Evolutionary conservation across 1,140 invertebrate species (phyloP).

Genomic region (Bombus turneri): DNA sequence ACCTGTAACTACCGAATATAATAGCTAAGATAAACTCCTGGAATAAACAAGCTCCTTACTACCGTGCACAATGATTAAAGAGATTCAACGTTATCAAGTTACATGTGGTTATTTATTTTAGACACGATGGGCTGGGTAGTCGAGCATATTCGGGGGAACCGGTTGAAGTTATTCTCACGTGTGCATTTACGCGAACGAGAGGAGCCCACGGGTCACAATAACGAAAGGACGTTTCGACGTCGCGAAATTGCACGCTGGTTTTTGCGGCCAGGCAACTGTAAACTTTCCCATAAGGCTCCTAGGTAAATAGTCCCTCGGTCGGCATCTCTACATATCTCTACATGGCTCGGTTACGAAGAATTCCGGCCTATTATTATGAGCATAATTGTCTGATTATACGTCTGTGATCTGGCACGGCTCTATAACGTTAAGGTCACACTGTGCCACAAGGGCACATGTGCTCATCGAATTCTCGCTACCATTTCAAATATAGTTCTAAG

Average conservation of each 20-base stretch:
- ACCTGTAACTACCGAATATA: not conserved
- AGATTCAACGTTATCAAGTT: slow-evolving; percentile 4
- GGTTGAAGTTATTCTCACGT: slow-evolving; percentile 25
- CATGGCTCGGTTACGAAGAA: slow-evolving; percentile 49
- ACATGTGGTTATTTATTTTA: not conserved
- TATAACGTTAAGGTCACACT: not conserved
- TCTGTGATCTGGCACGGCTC: slow-evolving; percentile 48
- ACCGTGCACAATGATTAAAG: not conserved
- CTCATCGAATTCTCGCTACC: not conserved
- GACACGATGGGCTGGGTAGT: not conserved
- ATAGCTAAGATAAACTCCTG: not conserved
- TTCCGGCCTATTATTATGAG: slow-evolving; percentile 59
- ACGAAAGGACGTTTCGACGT: slow-evolving; percentile 3
- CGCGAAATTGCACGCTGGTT: slow-evolving; percentile 41
- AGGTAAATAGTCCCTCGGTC: slow-evolving; percentile 25
- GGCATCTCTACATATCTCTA: slow-evolving; percentile 26
- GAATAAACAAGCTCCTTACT: not conserved
- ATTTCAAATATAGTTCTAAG: not conserved
- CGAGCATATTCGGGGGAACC: not conserved
- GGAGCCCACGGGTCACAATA: slow-evolving; percentile 9
- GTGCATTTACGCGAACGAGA: slow-evolving; percentile 10
- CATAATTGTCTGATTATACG: slow-evolving; percentile 66
- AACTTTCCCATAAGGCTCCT: slow-evolving; percentile 56
- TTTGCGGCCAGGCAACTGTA: slow-evolving; percentile 21
- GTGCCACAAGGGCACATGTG: not conserved